Evolutionary conservation across 1,140 invertebrate genomes (phyloP), one percentile per base, ranked within the genome.

Genomic region (Ganaspis sp.): DNA sequence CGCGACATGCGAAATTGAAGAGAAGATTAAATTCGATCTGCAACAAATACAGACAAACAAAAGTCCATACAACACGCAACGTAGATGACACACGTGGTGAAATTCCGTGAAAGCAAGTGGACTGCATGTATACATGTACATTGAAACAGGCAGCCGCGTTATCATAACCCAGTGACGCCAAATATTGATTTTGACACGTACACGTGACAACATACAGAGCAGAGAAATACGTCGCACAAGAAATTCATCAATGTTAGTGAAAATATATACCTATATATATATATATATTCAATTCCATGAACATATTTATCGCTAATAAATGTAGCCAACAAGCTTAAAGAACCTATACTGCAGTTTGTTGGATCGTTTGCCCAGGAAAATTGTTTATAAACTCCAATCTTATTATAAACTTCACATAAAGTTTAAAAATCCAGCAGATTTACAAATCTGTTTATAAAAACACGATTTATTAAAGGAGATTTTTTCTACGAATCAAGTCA

Each of bases 121-220:
- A 82, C 70, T 77, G 64, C 69, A 78, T 76, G 78, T 79, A 73
- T 73, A 79, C 77, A 77, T 73, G 80, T 75, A 76, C 76, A 77
- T 75, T 73, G 79, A 75, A 74, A 81, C 80, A 83, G 78, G 78
- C 76, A 80, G 81, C 77, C 74, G 84, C 86, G 88, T 90, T 90
- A 90, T 90, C 88, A 90, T 90, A 91, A 91, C 88, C 88, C 83
- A 90, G 83, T 89, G 87, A 90, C 86, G 88, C 87, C 87, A 90
- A 91, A 91, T 91, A 91, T 91, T 91, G 90, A 91, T 91, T 91
- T 89, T 91, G 88, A 90, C 88, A 87, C 86, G 85, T 87, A 87
- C 87, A 89, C 85, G 87, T 87, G 86, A 89, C 87, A 82, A 58
- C 49, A 40, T 76, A 80, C 53, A 45, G 9, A 72, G 75, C 12